Evolutionary conservation across 2,888 invertebrate species (phyloP), one percentile per base, ranked within the genome.

Genomic region (Tachina grossa): DNA sequence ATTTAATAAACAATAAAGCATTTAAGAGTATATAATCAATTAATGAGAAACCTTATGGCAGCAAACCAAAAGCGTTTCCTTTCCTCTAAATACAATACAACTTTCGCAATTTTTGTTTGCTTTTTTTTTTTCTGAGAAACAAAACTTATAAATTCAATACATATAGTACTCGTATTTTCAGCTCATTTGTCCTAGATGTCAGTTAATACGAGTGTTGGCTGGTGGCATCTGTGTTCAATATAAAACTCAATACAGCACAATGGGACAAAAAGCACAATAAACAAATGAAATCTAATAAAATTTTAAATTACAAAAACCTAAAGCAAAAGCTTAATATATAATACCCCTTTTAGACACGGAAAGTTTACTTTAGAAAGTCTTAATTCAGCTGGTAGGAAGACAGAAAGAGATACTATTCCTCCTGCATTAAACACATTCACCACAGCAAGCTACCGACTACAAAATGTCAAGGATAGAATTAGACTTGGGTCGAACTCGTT

Each of bases 61-160:
- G 71, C 11, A 53, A 31, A 47, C 31, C 31, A 31, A 66, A 71
- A 75, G 78, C 55, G 74, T 83, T 83, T 74, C 68, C 69, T 65
- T 43, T 57, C 16, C 43, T 31, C 31, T 6, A 31, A 5, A 47
- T 69, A 47, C 14, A 59, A 79, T 55, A 31, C 79, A 74, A 83
- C 55, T 66, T 69, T 59, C 11, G 16, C 47, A 57, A 53, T 31
- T 69, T 69, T 55, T 65, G 19, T 31, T 55, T 53, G 53, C 19
- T 22, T 51, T 9, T n/a, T 68, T 61, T 74, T 51, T 45, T 47
- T 19, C 22, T 45, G 14, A 13, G 31, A 75, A 57, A 45, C 39
- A 47, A 47, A 31, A 19, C 19, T 76, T 39, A 47, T 63, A 66
- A 57, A 57, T 76, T 76, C 47, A 55, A 76, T 76, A 61, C 14